These are phyloP conservation scores for Troides helena DNA, from an alignment of 2,888 invertebrate genomes.

Conservation along the genomic window DNA sequence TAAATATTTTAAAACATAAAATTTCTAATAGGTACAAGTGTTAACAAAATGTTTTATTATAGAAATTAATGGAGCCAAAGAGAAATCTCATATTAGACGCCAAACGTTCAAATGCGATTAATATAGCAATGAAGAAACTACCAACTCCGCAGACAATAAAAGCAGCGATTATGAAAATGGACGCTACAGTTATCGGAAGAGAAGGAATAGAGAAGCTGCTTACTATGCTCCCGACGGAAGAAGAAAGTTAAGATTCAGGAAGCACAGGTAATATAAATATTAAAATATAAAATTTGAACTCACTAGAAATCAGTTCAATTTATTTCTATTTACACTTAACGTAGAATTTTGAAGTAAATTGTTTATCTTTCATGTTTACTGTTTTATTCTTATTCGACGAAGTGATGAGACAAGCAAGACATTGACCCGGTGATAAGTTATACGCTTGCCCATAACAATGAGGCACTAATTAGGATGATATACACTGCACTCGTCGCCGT, in stretches of 20 bases:
- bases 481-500: no score
- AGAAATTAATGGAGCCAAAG: constrained; percentile 76
- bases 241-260: constrained; percentile 96
- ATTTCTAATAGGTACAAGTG: not conserved
- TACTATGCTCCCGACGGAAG: constrained; percentile 98
- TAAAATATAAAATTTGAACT: no score
- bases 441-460: no score
- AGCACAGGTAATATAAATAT: constrained; percentile 82
- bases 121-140: constrained; percentile 99
- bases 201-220: constrained; percentile 99
- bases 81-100: constrained; percentile 91
- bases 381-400: no score
- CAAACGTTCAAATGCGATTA: constrained; percentile 99
- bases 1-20: not conserved
- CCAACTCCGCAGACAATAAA: constrained; percentile 99
- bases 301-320: no score
- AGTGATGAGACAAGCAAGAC: no score
- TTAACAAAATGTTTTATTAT: constrained; percentile 28
- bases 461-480: no score
- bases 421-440: no score
- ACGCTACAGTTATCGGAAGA: constrained; percentile 97
- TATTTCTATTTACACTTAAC: no score
- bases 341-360: no score
- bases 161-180: constrained; percentile 99
- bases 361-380: no score